Evolutionary conservation across 1,140 invertebrate species (phyloP).

Genomic region (Musca vetustissima): DNA sequence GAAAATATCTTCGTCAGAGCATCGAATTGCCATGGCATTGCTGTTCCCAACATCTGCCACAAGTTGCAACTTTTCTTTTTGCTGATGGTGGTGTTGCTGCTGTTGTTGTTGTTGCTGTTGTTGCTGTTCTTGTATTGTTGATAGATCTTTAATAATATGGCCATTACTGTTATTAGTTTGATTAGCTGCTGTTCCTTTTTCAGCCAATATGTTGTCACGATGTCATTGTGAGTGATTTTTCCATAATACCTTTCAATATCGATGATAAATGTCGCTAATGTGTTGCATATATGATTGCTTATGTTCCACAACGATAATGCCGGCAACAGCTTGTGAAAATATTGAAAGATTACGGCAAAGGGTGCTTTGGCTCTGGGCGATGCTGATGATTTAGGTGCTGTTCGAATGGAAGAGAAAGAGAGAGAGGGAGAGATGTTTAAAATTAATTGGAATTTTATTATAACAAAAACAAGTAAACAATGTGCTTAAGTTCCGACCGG

Average conservation of each 20-base stretch:
- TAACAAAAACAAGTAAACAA: no score
- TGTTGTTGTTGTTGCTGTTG: background rate
- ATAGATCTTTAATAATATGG: constrained; percentile 6
- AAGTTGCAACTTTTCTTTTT: no score
- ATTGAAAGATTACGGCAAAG: background rate
- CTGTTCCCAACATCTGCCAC: background rate
- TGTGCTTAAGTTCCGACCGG: no score
- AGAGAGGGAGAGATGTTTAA: background rate
- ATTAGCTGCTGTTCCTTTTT: background rate
- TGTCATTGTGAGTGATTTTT: background rate
- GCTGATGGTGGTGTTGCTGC: no score
- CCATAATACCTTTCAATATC: constrained; percentile 1
- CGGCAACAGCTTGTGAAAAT: background rate
- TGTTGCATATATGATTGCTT: background rate
- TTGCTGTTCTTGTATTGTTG: background rate
- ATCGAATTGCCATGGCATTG: no score
- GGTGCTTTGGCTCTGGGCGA: background rate
- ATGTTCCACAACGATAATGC: background rate
- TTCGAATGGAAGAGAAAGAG: no score
- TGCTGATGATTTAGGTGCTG: constrained; percentile 6
- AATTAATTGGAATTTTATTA: background rate
- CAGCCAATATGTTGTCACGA: constrained; percentile 6
- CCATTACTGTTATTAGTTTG: constrained; percentile 4
- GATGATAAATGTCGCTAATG: constrained; percentile 11
- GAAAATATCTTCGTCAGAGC: no score